These are phyloP conservation scores for Ceramica pisi DNA, from an alignment of 2,888 invertebrate genomes.

Conservation along the genomic window DNA sequence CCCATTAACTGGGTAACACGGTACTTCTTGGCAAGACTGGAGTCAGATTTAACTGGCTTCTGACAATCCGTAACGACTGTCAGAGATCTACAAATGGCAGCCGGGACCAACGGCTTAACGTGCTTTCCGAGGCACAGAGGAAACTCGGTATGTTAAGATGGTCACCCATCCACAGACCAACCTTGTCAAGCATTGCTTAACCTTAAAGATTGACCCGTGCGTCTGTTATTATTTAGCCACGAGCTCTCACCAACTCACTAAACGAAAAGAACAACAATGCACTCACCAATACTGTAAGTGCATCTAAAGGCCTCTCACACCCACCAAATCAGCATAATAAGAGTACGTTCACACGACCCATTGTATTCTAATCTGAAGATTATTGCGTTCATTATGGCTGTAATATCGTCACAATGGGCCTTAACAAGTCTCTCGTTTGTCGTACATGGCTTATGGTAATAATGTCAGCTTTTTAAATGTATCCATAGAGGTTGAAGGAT, in stretches of 20 bases:
- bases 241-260: slow-evolving; percentile 17
- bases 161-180: no score
- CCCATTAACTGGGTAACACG: no score
- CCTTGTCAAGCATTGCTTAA: no score
- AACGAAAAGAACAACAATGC: slow-evolving; percentile 38
- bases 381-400: slow-evolving; percentile 66
- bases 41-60: no score
- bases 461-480: slow-evolving; percentile 47
- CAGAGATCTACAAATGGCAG: no score
- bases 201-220: no score
- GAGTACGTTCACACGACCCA: slow-evolving; percentile 62
- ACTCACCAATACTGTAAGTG: slow-evolving; percentile 42
- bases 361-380: slow-evolving; percentile 75
- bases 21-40: no score
- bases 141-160: no score
- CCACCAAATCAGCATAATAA: slow-evolving; percentile 52
- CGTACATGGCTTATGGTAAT: slow-evolving; percentile 60
- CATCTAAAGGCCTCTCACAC: slow-evolving; percentile 51
- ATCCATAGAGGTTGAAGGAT: slow-evolving; percentile 31
- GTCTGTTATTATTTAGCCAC: no score
- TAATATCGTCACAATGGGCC: slow-evolving; percentile 69
- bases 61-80: no score
- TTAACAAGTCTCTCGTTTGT: slow-evolving; percentile 64
- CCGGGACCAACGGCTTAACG: no score
- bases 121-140: no score